Evolutionary conservation across 2,888 invertebrate genomes (phyloP).

Genomic region (Drosophila prolongata): DNA sequence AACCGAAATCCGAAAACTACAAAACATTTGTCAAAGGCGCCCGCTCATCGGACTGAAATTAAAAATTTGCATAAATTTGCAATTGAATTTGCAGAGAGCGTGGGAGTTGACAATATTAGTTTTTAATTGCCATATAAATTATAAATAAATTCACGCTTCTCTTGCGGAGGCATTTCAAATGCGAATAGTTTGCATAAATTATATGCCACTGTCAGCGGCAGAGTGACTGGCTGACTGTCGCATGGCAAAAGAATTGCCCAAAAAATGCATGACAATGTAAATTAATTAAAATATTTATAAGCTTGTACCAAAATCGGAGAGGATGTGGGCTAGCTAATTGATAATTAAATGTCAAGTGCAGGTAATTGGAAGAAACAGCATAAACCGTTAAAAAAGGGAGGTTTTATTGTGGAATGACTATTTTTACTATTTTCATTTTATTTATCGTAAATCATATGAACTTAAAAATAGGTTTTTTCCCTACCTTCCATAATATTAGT

Average conservation of each 20-base stretch:
- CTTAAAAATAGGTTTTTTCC: no score
- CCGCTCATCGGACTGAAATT: conserved; percentile 47
- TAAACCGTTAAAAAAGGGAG: no score
- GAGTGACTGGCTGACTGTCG: conserved; percentile 23
- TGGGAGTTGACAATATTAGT: conserved; percentile 66
- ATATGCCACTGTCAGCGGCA: conserved; percentile 28
- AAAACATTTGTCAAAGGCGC: conserved; percentile 33
- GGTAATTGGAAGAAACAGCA: neutral
- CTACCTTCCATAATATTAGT: neutral
- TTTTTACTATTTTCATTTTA: neutral
- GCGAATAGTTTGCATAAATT: conserved; percentile 69
- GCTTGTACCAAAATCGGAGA: conserved; percentile 16
- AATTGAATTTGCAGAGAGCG: conserved; percentile 36
- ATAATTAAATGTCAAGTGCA: conserved; percentile 66
- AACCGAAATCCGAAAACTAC: conserved; percentile 18
- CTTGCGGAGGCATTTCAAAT: conserved; percentile 27
- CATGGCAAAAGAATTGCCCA: conserved; percentile 29
- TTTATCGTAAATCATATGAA: no score
- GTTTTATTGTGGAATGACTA: no score
- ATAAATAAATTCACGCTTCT: conserved; percentile 64
- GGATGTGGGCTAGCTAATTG: conserved; percentile 41
- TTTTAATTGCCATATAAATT: conserved; percentile 76
- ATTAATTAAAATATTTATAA: conserved; percentile 76
- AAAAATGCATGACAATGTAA: conserved; percentile 60
- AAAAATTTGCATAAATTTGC: conserved; percentile 74